A percentile compares a stretch with the other conserved stretches of the same genome.
Conservation (phyloP, 2,888 invertebrate species). For the Tetragonisca angustula region DNA sequence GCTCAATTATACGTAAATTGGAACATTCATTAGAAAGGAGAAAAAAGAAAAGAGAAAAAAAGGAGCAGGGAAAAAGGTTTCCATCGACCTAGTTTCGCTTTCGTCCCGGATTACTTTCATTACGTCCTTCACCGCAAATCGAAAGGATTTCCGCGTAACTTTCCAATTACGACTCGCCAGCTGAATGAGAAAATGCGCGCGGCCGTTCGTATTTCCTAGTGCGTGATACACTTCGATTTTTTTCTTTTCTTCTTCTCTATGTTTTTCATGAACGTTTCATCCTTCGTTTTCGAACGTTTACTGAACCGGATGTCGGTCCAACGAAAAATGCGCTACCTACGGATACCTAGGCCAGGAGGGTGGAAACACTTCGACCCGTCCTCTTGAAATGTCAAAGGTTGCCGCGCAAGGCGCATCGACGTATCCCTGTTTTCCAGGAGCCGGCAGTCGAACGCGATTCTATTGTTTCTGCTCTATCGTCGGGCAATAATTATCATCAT, state of each 20-base stretch:
- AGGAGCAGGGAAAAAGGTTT: conserved; percentile 2
- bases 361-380: conserved; percentile 75
- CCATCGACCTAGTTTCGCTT: conserved; percentile 49
- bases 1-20: conserved; percentile 33
- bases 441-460: conserved; percentile 37
- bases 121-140: conserved; percentile 13
- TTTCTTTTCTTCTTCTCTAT: background rate
- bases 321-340: conserved; percentile 45
- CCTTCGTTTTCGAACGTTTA: conserved; percentile 19
- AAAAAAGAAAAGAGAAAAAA: background rate
- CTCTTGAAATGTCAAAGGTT: conserved; percentile 81
- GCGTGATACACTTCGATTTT: background rate
- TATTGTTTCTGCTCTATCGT: conserved; percentile 58
- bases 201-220: background rate
- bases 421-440: conserved; percentile 65
- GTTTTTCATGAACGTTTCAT: background rate
- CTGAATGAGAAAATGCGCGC: conserved; percentile 15
- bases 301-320: conserved; percentile 32
- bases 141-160: conserved; percentile 47
- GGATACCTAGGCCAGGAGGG: conserved; percentile 48
- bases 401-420: conserved; percentile 75
- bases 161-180: conserved; percentile 40
- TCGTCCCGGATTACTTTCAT: conserved; percentile 25
- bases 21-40: conserved; percentile 13
- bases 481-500: conserved; percentile 56